These are phyloP conservation scores for Heterotilapia buettikoferi DNA, from an alignment of 2,113 vertebrate genomes.

Conservation along the genomic window DNA sequence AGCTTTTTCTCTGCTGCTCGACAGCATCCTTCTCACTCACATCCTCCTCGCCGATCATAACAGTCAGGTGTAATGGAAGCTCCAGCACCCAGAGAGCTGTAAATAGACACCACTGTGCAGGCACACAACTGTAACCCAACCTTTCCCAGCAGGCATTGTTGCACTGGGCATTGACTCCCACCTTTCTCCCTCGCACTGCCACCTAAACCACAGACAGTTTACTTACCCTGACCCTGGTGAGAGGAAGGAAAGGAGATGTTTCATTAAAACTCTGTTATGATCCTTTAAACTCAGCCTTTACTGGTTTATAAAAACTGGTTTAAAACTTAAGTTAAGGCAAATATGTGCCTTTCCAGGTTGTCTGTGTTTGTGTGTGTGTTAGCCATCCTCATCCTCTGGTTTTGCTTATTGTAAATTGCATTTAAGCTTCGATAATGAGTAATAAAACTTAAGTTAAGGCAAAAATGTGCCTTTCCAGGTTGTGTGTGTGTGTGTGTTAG, in stretches of 20 bases:
- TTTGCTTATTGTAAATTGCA: too few species aligned
- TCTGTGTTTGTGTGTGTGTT: neutral
- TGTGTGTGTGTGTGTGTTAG: neutral
- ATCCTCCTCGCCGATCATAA: neutral
- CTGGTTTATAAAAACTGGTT: neutral
- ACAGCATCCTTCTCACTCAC: neutral
- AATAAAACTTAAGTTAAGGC: neutral
- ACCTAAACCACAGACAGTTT: slow-evolving; percentile 4
- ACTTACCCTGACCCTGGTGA: slow-evolving; percentile 42
- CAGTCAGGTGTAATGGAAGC: slow-evolving; percentile 55
- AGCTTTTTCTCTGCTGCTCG: neutral
- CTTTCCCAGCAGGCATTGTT: neutral
- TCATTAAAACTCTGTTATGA: neutral
- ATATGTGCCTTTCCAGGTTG: too few species aligned
- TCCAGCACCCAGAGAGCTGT: slow-evolving; percentile 10
- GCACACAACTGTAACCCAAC: slow-evolving; percentile 42
- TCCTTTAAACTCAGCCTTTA: neutral
- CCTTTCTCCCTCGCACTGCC: neutral
- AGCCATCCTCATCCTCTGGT: too few species aligned
- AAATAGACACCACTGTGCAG: slow-evolving; percentile 38
- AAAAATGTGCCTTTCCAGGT: too few species aligned
- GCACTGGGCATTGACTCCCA: neutral
- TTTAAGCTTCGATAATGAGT: too few species aligned
- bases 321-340: neutral
- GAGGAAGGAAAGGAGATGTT: neutral